Base-by-base conservation (phyloP, 2,113 vertebrate species). In the Epinephelus lanceolatus region DNA sequence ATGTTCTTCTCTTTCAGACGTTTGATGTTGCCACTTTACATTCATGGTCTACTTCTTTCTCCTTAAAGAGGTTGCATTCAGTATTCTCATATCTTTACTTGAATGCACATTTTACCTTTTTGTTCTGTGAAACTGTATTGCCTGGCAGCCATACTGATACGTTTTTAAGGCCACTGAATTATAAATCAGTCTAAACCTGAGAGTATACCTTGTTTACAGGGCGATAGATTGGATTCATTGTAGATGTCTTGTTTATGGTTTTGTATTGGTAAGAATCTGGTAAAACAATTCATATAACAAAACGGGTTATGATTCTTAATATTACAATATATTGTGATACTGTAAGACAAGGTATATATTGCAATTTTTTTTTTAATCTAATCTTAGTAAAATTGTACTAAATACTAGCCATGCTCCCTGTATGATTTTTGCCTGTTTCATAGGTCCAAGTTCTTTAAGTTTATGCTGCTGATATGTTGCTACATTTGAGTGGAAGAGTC, bases 1-100 rank as follows among this genome's bases (percentile, higher is more conserved):
- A 23, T 78, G 51, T 75, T 87, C 47, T 76, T 57, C 49, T 75
- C 55, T 51, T 23, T 73, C 33, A 86, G 59, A 80, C 33, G 13
- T 83, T 61, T 72, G 77, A 81, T 25, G 49, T 51, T 80, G 71
- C 53, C 84, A 86, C 78, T 89, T 84, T 77, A 42, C 21, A 67
- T 92, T 87, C 27, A 77, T 71, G 65, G 73, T 76, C 57, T 70
- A 17, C 51, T 71, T 56, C 53, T 80, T 57, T 57, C 23, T 53
- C 27, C 5, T 21, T 6, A 21, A 75, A 63, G 23, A 59, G 56
- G 60, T 70, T 53, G 37, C 69, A 27, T 40, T 49, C 2, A 17
- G 49, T 61, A 19, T 61, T 42, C 25, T 45, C 4, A n/a, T 30
- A 11, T 40, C 30, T 37, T 4, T 1, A 42, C 15, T 42, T 71